Percentiles rank a stretch among this genome's conserved stretches.
phyloP scores from a whole-genome alignment of 2,888 invertebrate genomes.

The Drosophila flavopinicola region DNA sequence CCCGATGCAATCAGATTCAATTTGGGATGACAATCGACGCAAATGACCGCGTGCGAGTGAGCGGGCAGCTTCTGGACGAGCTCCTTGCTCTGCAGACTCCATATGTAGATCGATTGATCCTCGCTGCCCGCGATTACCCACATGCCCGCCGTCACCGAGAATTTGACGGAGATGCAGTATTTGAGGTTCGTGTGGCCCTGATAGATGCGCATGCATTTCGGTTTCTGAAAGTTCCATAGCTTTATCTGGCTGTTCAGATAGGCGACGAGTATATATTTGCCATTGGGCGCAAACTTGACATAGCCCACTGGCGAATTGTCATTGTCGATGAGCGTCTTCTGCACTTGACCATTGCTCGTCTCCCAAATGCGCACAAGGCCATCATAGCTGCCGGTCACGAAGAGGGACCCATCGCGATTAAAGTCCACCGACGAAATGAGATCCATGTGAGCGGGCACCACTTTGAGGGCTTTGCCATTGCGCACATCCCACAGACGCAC shows the following conservation, averaged over 20 bases:
- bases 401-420: slow-evolving; percentile 98
- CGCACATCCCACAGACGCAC: slow-evolving; percentile 99
- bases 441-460: slow-evolving; percentile 98
- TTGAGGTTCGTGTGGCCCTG: slow-evolving; percentile 99
- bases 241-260: slow-evolving; percentile 98
- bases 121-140: slow-evolving; percentile 99
- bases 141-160: slow-evolving; percentile 99
- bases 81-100: slow-evolving; percentile 99
- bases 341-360: slow-evolving; percentile 98
- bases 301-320: slow-evolving; percentile 99
- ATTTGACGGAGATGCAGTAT: slow-evolving; percentile 99
- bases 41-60: slow-evolving; percentile 96
- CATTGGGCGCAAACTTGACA: slow-evolving; percentile 99
- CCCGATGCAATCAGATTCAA: slow-evolving; percentile 99
- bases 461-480: slow-evolving; percentile 98
- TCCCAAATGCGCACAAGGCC: slow-evolving; percentile 99
- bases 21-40: slow-evolving; percentile 99
- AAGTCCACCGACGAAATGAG: slow-evolving; percentile 99
- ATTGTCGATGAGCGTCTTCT: slow-evolving; percentile 99
- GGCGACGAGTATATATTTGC: slow-evolving; percentile 98
- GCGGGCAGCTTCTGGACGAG: slow-evolving; percentile 98
- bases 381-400: slow-evolving; percentile 99
- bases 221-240: slow-evolving; percentile 99
- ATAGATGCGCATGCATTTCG: slow-evolving; percentile 98
- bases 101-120: slow-evolving; percentile 98